Evolutionary conservation across 2,113 vertebrate genomes (phyloP), one percentile per base, ranked within the genome.

Genomic region (Mesembrinibis cayennensis): DNA sequence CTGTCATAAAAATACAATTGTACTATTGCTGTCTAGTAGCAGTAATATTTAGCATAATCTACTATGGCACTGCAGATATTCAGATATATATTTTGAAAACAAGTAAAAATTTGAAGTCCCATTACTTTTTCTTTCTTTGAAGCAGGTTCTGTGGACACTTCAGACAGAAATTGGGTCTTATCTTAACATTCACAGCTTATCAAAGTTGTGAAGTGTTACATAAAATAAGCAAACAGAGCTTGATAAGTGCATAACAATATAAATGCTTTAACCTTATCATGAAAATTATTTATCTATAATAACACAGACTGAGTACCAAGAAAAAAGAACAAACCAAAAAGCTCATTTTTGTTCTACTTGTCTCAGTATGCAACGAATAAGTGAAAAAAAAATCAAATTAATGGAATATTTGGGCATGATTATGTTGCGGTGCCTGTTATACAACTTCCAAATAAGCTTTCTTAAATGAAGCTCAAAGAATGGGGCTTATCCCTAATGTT

Each of bases 161-260:
- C 78, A 94, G 69, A 95, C 22, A 92, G 58, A 93, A 96, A 79
- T 11, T 62, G n/a, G 36, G 81, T 70, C 93, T 96, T 95, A 97
- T 95, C 94, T 96, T 93, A 94, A 95, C 82, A 97, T 79, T 94
- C 83, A 85, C n/a, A 91, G 78, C 87, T 97, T 95, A 95, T 91
- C 91, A 77, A 91, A 87, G 56, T 89, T 96, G 21, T 94, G 84
- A 96, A 96, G 73, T 95, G 44, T 82, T 95, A 96, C 30, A 65
- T 32, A 85, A 94, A 94, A 94, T 79, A 65, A 96, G 70, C 27
- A 89, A 93, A 78, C 63, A 38, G 53, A 92, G 80, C 32, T 84
- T 71, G 86, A 90, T 97, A 97, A 95, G 71, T 83, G 76, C 76
- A 32, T 89, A 94, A 91, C 84, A 91, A 96, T 87, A 93, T 66